Evolutionary conservation across 2,797 vertebrate species (phyloP), one percentile per base, ranked within the genome.

Genomic region (Neosilurus hyrtlii): DNA sequence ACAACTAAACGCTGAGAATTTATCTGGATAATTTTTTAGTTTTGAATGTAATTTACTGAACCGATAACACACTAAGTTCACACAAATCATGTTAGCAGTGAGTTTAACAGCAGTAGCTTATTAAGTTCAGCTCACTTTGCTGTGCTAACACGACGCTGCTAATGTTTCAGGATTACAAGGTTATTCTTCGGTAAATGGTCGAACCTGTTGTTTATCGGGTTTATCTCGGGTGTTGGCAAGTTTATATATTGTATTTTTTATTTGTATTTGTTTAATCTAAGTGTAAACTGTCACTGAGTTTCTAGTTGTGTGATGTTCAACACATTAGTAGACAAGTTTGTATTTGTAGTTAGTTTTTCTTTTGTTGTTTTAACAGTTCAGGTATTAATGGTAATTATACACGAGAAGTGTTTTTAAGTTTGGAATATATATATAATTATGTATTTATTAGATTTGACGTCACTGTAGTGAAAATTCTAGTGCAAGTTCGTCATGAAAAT

Each of bases 21-120:
- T 92, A 88, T 86, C 86, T 73, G 52, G 90, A 90, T 92, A 92
- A 89, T n/a, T 92, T 92, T 91, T 89, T 92, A 90, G 92, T 90
- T 91, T 90, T 85, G 7, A 37, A 49, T 62, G 59, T 14, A 15
- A 18, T 37, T 35, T 75, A 4, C 9, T 57, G 54, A 9, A 54
- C n/a, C 14, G 3, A 54, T 75, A n/a, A n/a, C n/a, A n/a, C n/a
- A n/a, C n/a, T n/a, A n/a, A n/a, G n/a, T n/a, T n/a, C n/a, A n/a
- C n/a, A 15, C 3, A 8, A 15, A 37, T 57, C 1, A 62, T 35
- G 62, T 65, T 35, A 62, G 2, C 26, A 57, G 56, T 57, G 3
- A 22, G 15, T 0, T 30, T 4, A 10, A 51, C n/a, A 51, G 6
- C 12, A 8, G 6, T 78, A 0, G 7, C 0, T 3, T 51, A 6